Base-by-base conservation (phyloP, 92 coral and sea anemone genomes). In the Diadumene lineata region DNA sequence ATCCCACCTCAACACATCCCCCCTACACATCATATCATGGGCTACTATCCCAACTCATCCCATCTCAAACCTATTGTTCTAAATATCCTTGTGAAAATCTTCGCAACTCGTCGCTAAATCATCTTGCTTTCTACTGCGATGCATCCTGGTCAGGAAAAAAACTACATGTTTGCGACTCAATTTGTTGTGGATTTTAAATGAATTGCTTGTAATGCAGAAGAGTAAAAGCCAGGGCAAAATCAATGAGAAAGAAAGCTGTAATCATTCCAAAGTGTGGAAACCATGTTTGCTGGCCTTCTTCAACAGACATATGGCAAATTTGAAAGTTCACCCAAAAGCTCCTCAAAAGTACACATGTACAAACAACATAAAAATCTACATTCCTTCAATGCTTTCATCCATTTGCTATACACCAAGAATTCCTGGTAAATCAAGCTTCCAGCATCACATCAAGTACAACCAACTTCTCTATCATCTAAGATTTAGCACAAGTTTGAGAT, bases 1-100 rank as follows among this genome's bases (percentile, higher is more conserved):
- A 60, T 60, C 26, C 23, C 65, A 62, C 29, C 68, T 62, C 43
- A 62, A 62, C 43, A 28, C 68, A 26, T 21, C 31, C 43, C 34
- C n/a, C 68, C 68, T 1, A 11, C 68, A 27, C 68, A 19, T 58
- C 64, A 21, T 24, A 62, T 62, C 1, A 60, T 60, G 65, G 68
- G 68, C 68, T 62, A 58, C 29, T 33, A 7, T 6, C 34, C 68
- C 34, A 28, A 2, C 34, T 3, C 68, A 27, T 28, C 29, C 21
- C 68, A 62, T 31, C 68, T 30, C 68, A 28, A 62, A 7, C 34
- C 68, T 30, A 60, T 33, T 26, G 65, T 33, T 8, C n/a, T n/a
- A n/a, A n/a, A 60, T 8, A 60, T 7, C 31, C 61, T 55, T 55
- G 22, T 4, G 22, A 11, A 9, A 25, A 11, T 9, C 61, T 11